Percentiles rank a stretch among this genome's conserved stretches.
Conservation (phyloP, 2,888 invertebrate species). For the Busseola fusca region DNA sequence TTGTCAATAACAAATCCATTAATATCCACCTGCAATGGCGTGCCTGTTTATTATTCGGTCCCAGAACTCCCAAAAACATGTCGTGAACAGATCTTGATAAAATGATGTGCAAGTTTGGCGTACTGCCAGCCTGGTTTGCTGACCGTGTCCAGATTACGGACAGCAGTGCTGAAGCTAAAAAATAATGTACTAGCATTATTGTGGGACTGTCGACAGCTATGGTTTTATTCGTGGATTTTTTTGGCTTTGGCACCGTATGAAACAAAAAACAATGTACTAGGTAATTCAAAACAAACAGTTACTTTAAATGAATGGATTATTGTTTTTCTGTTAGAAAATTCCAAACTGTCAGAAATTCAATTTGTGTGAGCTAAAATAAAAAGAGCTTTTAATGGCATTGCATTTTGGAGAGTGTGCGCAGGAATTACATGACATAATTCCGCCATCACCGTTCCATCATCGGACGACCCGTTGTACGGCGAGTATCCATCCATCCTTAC, state of each 20-base stretch:
- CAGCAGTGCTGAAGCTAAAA: constrained; percentile 26
- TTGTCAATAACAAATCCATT: constrained; percentile 24
- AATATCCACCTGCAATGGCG: constrained; percentile 34
- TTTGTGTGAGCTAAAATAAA: not conserved
- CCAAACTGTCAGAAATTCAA: not conserved
- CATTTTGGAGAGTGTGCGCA: too few species aligned
- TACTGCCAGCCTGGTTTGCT: constrained; percentile 49
- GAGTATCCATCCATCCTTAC: too few species aligned
- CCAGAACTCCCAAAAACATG: constrained; percentile 40
- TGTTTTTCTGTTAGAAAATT: not conserved
- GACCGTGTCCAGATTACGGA: constrained; percentile 48
- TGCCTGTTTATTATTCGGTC: constrained; percentile 45
- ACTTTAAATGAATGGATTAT: not conserved
- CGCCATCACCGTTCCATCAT: too few species aligned
- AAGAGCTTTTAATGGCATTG: too few species aligned
- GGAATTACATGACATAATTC: too few species aligned
- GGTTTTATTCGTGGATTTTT: not conserved
- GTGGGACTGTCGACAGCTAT: constrained; percentile 14
- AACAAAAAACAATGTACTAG: not conserved
- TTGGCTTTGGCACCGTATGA: not conserved
- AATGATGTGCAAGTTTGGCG: constrained; percentile 53
- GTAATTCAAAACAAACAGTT: not conserved
- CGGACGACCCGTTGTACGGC: too few species aligned
- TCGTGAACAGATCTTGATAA: constrained; percentile 58
- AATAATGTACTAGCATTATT: constrained; percentile 29